Evolutionary conservation across 2,113 vertebrate genomes (phyloP), one percentile per base, ranked within the genome.

Genomic region (Cepphus grylle): DNA sequence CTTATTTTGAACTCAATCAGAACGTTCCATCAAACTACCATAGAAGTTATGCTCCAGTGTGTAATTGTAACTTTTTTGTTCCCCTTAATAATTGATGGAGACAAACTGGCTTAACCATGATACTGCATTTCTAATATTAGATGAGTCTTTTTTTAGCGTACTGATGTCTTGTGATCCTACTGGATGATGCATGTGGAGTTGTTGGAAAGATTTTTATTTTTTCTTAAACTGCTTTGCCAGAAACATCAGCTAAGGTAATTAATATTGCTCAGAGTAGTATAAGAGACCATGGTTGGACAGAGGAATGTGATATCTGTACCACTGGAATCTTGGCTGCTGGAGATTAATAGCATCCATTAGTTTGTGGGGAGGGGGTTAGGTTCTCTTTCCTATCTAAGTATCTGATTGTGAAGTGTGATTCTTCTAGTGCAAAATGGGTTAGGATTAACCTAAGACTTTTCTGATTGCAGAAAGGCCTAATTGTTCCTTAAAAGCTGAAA

Each of bases 101-200:
- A 21, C 22, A 52, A 89, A 65, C 30, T 78, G 25, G 8, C n/a
- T 92, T 84, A 94, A 85, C 34, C 11, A 21, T 92, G 42, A 43
- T 72, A 53, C 3, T 80, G n/a, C 38, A 34, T 94, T 96, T 95
- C 91, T 94, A 85, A 91, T 82, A 93, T 89, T 90, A 95, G 81
- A 79, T 30, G 49, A 81, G 34, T 47, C 16, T 52, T 87, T 77
- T 94, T 90, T 87, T 69, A 49, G 76, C 81, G 26, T 80, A 18
- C 55, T 36, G 47, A 65, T 50, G 34, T 84, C 77, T 94, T 95
- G 62, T 86, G 73, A 81, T 94, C 40, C 56, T 71, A 26, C 52
- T 87, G 45, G 61, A 62, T 94, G 45, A 30, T 91, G 81, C 0
- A 4, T 12, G 3, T 72, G 58, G 45, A 72, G 14, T 45, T 92